Conservation (phyloP, 2,113 vertebrate species). For the Etia nguti region DNA sequence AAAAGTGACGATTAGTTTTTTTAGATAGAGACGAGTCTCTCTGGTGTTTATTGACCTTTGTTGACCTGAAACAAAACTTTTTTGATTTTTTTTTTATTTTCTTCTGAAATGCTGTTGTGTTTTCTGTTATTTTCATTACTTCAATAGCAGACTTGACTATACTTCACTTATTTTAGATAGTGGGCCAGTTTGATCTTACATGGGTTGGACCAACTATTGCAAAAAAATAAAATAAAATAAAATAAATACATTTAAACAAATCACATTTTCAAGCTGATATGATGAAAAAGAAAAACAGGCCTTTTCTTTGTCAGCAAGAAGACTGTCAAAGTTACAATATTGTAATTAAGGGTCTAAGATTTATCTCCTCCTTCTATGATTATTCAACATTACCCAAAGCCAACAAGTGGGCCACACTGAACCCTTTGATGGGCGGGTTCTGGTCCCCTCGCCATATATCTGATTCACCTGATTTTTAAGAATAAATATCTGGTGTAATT, state of each 20-base stretch:
- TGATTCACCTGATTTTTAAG: not conserved
- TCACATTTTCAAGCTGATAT: fast-evolving
- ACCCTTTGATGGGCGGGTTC: not conserved
- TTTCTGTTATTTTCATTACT: not conserved
- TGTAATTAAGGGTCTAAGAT: not conserved
- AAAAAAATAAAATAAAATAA: not conserved
- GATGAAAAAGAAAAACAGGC: not conserved
- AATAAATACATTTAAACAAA: not conserved
- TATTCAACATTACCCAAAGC: not conserved
- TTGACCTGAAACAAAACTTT: not conserved
- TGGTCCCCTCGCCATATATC: not conserved
- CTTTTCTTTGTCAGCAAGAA: not conserved
- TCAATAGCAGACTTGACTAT: fast-evolving
- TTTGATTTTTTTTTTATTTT: not conserved
- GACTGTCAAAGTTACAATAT: not conserved
- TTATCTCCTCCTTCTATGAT: not conserved
- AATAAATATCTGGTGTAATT: not conserved
- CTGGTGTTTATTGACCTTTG: not conserved
- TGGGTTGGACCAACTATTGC: not conserved
- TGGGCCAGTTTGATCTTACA: not conserved
- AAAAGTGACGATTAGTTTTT: not conserved
- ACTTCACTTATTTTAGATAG: not conserved
- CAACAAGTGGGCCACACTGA: not conserved
- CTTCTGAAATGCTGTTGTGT: not conserved
- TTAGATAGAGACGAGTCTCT: not conserved